Conservation (phyloP, 1,140 invertebrate genomes). For the Radopholus similis region DNA sequence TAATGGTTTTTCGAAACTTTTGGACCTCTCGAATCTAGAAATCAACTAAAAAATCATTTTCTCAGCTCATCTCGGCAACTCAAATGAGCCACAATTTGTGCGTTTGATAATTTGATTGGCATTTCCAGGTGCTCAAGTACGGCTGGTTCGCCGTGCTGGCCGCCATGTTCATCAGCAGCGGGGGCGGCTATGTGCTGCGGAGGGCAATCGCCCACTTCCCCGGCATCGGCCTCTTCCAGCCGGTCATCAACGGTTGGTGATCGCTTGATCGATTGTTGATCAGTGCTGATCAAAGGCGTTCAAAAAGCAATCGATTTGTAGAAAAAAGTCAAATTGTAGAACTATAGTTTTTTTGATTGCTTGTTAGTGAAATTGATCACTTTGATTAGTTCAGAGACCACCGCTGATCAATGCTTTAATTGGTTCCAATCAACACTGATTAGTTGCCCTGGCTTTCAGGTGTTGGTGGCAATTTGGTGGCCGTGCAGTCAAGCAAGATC, state of each 20-base stretch:
- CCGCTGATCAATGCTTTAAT: no score
- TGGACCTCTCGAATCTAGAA: no score
- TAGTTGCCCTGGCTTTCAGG: conserved; percentile 61
- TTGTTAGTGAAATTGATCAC: no score
- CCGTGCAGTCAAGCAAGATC: conserved; percentile 84
- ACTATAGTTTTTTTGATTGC: no score
- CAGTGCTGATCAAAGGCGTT: conserved; percentile 18
- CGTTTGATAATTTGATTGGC: no score
- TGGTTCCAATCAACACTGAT: background rate
- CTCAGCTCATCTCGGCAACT: no score
- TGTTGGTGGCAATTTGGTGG: conserved; percentile 82
- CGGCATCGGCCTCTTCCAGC: conserved; percentile 79
- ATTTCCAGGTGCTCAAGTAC: conserved; percentile 28
- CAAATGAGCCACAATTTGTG: no score
- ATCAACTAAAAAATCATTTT: no score
- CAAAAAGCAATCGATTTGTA: no score
- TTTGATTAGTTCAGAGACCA: no score
- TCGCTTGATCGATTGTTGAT: conserved; percentile 20
- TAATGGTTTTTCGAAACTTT: no score
- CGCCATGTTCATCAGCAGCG: conserved; percentile 34
- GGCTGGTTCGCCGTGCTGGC: conserved; percentile 21
- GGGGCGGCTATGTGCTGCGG: conserved; percentile 67
- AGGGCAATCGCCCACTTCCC: conserved; percentile 74
- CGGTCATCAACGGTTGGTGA: conserved; percentile 73
- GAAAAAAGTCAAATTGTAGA: no score